Base-by-base conservation (phyloP, 35 echinoderm and acorn worm genomes). In the Apostichopus californicus region DNA sequence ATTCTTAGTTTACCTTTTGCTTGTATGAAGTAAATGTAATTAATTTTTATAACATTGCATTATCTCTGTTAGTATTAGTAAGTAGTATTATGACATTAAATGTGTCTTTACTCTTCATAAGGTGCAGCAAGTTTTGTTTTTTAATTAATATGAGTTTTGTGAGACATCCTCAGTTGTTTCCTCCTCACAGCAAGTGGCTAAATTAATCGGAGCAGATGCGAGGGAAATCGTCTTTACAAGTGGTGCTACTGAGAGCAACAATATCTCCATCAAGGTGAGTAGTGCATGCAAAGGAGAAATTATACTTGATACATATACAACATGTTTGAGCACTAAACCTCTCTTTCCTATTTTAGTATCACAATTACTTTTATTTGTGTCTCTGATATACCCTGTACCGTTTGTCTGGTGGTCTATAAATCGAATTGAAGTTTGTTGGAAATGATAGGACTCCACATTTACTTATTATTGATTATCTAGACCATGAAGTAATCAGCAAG, bases 221-320 rank as follows among this genome's bases (percentile, higher is more conserved):
- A 81, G 91, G 82, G 97, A 98, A 81, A 96, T 98, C 59, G 94
- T 98, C 73, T 98, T 98, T 78, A 98, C 97, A 54, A 98, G 97
- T 83, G 97, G 97, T 66, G 97, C 97, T 60, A 98, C 97, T 86
- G 97, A 98, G 77, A 94, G 95, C 34, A 98, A 98, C 73, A 98
- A 98, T 52, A 98, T 98, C 61, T 92, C 93, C 81, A 93, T 98
- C 17, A 98, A 98, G 94, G 96, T 98, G 78, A 90, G 28, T 23
- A 88, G 6, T 55, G 5, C 68, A 0, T 9, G 77, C 20, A 23
- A 22, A 78, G 8, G 77, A 12, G 28, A 78, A 78, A 78, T 21
- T 46, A 78, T 9, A 23, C 77, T 17, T 11, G 77, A 8, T 8
- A 46, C 8, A 11, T 12, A 0, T 8, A 78, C 20, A 8, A 78